These are phyloP conservation scores for Macroglossus sobrinus DNA, from an alignment of 2,113 vertebrate genomes.

Conservation along the genomic window DNA sequence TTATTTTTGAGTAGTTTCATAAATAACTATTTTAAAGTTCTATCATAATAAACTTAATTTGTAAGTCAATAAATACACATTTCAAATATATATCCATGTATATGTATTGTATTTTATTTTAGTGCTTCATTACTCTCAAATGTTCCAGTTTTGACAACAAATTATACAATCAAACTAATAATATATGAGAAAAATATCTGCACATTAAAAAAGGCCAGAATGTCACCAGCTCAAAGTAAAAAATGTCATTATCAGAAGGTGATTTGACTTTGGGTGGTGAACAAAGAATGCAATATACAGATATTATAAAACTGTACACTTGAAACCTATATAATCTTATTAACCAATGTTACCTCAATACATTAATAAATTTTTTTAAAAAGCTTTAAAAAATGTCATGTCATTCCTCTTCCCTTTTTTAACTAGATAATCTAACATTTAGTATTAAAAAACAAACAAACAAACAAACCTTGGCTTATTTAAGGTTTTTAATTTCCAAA, in stretches of 20 bases:
- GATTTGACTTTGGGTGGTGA: too few species aligned
- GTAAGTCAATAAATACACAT: neutral
- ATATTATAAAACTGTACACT: too few species aligned
- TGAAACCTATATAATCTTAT: too few species aligned
- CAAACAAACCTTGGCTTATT: neutral
- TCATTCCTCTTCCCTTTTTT: neutral
- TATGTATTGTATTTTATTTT: neutral
- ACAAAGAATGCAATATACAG: too few species aligned
- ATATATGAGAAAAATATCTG: neutral
- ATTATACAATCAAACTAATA: neutral
- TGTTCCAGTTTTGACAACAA: neutral
- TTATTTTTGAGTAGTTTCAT: neutral
- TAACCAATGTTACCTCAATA: too few species aligned
- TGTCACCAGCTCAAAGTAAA: neutral
- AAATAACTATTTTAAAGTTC: neutral
- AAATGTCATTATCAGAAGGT: neutral
- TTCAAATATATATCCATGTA: neutral
- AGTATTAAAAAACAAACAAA: neutral
- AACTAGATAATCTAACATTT: neutral
- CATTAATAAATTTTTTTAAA: too few species aligned
- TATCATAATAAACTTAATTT: neutral
- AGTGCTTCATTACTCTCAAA: neutral
- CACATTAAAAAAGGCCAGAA: neutral
- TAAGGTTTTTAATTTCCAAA: neutral
- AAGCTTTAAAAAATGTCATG: neutral